Percentiles rank a stretch among this genome's conserved stretches.
Conservation (phyloP, 2,888 invertebrate species). For the Cephus rjabovi region DNA sequence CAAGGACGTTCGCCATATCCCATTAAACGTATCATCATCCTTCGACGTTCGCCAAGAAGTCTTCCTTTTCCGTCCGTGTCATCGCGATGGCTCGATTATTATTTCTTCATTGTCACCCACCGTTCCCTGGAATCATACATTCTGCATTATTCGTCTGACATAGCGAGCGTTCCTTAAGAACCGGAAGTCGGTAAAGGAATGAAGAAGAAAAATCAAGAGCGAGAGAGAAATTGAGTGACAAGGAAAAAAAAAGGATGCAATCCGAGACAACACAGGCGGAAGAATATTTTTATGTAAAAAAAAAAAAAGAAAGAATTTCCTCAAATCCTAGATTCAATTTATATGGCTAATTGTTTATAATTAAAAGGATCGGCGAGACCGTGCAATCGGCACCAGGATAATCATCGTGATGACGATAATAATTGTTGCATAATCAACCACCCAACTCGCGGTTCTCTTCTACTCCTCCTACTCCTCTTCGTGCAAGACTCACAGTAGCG, state of each 20-base stretch:
- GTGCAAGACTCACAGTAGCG: slow-evolving; percentile 19
- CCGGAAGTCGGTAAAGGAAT: background rate
- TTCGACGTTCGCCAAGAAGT: slow-evolving; percentile 27
- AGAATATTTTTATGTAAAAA: background rate
- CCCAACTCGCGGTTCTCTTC: slow-evolving; percentile 28
- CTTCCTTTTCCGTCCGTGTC: slow-evolving; percentile 31
- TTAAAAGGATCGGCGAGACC: slow-evolving; percentile 25
- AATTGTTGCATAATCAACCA: slow-evolving; percentile 56
- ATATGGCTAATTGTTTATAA: slow-evolving; percentile 30
- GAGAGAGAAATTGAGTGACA: background rate
- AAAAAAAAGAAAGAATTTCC: background rate
- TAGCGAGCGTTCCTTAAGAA: background rate
- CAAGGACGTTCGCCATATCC: slow-evolving; percentile 45
- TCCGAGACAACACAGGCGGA: background rate
- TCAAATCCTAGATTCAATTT: background rate
- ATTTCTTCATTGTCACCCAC: slow-evolving; percentile 42
- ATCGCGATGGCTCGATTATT: slow-evolving; percentile 40
- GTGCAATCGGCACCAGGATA: slow-evolving; percentile 27
- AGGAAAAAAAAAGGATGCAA: background rate
- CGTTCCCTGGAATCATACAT: background rate
- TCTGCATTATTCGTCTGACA: background rate
- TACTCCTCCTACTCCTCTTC: slow-evolving; percentile 26
- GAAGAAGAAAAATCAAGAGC: background rate
- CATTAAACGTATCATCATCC: slow-evolving; percentile 42
- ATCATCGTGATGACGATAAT: slow-evolving; percentile 47